Base-by-base conservation (phyloP, 2,888 invertebrate genomes). In the Tricholauxania praeusta region DNA sequence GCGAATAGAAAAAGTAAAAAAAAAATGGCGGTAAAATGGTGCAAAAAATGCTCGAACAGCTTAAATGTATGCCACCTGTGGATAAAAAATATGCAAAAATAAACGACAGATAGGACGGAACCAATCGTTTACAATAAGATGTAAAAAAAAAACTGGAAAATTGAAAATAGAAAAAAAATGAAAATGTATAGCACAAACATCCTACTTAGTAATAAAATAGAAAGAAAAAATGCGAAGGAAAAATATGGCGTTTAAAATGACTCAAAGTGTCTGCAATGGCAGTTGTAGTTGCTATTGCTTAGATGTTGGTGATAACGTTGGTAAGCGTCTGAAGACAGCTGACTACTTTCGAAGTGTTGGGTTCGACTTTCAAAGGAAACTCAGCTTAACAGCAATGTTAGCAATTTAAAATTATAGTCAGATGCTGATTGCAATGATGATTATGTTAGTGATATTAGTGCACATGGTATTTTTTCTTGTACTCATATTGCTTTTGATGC, bases 61-160 rank as follows among this genome's bases (percentile, higher is more conserved):
- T 32, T n/a, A 53, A 66, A 66, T 39, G 53, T 39, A 53, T 39
- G 32, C 57, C 67, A 57, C 67, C 57, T 57, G 67, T 57, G 47
- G 67, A 19, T n/a, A 12, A 14, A 53, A 67, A 57, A 57, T 19
- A 47, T 67, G 67, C 48, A 19, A 57, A 47, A 67, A 57, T 32
- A 47, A 57, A 19, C 15, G 17, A 49, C 22, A 39, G 39, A 10
- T 39, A 39, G 39, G 39, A 39, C 10, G 39, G 49, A 64, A 39
- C 51, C 51, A 39, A 39, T 39, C 39, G 2, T 39, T 64, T 64
- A 7, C 64, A 49, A 28, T 64, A n/a, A 17, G 17, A 14, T n/a
- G 63, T 19, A n/a, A 63, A 39, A 39, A n/a, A 10, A 39, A 39
- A 39, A 39, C 39, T 39, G 39, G 8, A 1, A 10, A 10, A 39